Evolutionary conservation across 2,888 invertebrate genomes (phyloP), one percentile per base, ranked within the genome.

Genomic region (Troglohyphantes excavatus): DNA sequence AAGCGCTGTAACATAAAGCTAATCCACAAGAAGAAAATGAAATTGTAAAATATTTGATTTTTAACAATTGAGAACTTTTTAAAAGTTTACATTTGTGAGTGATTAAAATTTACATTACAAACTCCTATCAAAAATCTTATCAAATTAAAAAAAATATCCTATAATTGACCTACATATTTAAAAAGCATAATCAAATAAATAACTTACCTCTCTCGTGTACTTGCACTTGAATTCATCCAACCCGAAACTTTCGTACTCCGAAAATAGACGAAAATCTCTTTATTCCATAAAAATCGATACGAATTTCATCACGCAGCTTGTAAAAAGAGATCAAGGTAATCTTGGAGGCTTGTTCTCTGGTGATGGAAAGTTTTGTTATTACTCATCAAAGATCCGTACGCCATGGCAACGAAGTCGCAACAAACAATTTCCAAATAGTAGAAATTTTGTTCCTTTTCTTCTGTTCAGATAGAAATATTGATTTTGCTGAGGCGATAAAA

Each of bases 321-420:
- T 59, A 68, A 53, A 68, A 82, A 23, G 68, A 59, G 70, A 82
- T 43, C 81, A 59, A 53, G 46, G 53, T 26, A 27, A 61, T 29
- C 33, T 29, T 70, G 6, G 26, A 29, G 26, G 17, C 29, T 39
- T 75, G 75, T 33, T 68, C 68, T 68, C n/a, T 27, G 13, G 19
- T n/a, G n/a, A n/a, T 19, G 33, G 11, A 78, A 78, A 43, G 43
- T 43, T 39, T 39, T 63, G 63, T 63, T 78, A 33, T 63, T 43
- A 39, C 43, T 63, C 33, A 39, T 61, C 33, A 23, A 63, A 43
- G 26, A 78, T 78, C 43, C 21, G 43, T 61, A n/a, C 2, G 21
- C 53, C 63, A 75, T 84, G 59, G 75, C 75, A 84, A 84, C 84
- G 23, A 33, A 11, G 27, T 19, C 6, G 6, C 65, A 84, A 76